Evolutionary conservation across 2,113 vertebrate genomes (phyloP).

Genomic region (Excalfactoria chinensis): DNA sequence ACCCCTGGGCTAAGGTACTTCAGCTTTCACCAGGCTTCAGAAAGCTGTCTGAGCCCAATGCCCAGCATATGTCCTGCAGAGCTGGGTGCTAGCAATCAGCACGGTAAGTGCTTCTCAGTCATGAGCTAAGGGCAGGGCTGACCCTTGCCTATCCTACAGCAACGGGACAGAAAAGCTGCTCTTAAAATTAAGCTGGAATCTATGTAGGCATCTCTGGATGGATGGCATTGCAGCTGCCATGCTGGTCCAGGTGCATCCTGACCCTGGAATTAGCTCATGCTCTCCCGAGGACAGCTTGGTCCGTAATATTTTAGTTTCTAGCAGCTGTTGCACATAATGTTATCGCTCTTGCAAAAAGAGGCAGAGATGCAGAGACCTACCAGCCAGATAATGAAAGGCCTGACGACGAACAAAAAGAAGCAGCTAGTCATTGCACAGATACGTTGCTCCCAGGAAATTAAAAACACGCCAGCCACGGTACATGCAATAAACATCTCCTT

Average conservation of each 20-base stretch:
- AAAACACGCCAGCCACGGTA: neutral
- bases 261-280: neutral
- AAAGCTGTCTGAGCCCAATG: neutral
- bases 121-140: neutral
- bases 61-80: neutral
- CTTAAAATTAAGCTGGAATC: neutral
- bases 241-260: neutral
- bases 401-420: constrained; percentile 17
- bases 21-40: neutral
- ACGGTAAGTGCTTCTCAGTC: neutral
- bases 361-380: constrained; percentile 14
- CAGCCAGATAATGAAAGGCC: constrained; percentile 37
- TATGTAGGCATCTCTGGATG: neutral
- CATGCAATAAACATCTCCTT: constrained; percentile 38
- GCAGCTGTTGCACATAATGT: neutral
- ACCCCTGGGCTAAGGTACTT: neutral
- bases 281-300: neutral
- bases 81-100: rapidly evolving
- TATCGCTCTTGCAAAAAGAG: constrained; percentile 10
- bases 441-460: constrained; percentile 65
- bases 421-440: constrained; percentile 24
- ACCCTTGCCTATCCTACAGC: neutral
- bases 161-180: neutral
- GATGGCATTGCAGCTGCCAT: neutral
- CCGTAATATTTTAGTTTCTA: neutral